Evolutionary conservation across 2,797 vertebrate genomes (phyloP), one percentile per base, ranked within the genome.

Genomic region (Hoplostethus atlanticus): DNA sequence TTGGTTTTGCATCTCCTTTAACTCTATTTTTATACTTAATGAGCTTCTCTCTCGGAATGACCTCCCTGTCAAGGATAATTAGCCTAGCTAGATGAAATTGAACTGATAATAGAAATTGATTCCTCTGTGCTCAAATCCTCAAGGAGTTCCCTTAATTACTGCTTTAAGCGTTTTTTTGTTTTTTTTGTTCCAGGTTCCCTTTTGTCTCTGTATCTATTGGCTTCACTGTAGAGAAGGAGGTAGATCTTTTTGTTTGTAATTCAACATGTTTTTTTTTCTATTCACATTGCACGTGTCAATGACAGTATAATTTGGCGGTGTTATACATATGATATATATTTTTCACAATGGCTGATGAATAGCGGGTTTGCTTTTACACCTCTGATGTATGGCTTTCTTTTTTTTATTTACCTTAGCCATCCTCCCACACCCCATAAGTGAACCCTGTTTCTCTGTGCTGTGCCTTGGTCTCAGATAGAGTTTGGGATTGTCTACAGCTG

Each of bases 401-500:
- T 70, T 81, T 59, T 89, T 85, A 28, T 28, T 28, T 1, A 3
- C 28, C 34, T 83, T 79, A 64, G 46, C 58, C 5, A 5, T 65
- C 73, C 52, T 52, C 47, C 59, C 52, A 52, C 71, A 0, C 9
- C 28, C 12, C 66, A 38, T 71, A 59, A 70, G 64, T 68, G 17
- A 17, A 34, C 6, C 42, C 11, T 62, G 34, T 63, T 63, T 80
- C 48, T 64, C 64, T 84, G 13, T 68, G 61, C 64, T 40, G 28
- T 31, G 12, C 77, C 47, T 70, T 21, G 40, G 6, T 17, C 48
- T 64, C 87, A 99, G 97, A 94, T 97, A 58, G 96, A 98, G 86
- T 97, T 99, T 84, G 97, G 97, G 65, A 88, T 99, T 64, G 97
- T 99, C n/a, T 98, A 98, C 86, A 98, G 97, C 84, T 98, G 97